Conservation (phyloP, 2,113 vertebrate genomes). For the Typhlomys cinereus region DNA sequence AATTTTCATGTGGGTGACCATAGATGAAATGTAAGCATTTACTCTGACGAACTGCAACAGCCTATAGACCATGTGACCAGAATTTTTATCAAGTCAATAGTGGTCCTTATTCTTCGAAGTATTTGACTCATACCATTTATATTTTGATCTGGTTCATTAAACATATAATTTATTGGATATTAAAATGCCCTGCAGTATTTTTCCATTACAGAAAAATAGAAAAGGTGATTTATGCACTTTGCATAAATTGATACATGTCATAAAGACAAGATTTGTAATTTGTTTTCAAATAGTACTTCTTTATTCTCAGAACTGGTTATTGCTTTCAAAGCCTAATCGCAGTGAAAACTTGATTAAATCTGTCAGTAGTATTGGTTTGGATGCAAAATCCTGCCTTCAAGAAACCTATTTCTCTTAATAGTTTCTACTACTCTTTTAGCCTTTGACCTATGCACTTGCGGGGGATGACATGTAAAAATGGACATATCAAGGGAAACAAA, state of each 20-base stretch:
- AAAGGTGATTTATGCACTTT: slow-evolving; percentile 66
- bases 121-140: slow-evolving; percentile 66
- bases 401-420: slow-evolving; percentile 40
- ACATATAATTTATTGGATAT: slow-evolving; percentile 76
- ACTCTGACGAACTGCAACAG: slow-evolving; percentile 38
- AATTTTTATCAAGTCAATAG: slow-evolving; percentile 63
- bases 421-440: slow-evolving; percentile 24
- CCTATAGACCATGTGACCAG: slow-evolving; percentile 55
- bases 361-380: slow-evolving; percentile 44
- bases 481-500: slow-evolving; percentile 51
- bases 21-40: slow-evolving; percentile 69
- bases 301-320: slow-evolving; percentile 51
- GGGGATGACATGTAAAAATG: slow-evolving; percentile 55
- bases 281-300: slow-evolving; percentile 68
- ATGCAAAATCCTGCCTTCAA: slow-evolving; percentile 39
- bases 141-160: slow-evolving; percentile 76
- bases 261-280: slow-evolving; percentile 71
- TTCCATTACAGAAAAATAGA: slow-evolving; percentile 67
- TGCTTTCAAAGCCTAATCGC: slow-evolving; percentile 64
- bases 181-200: slow-evolving; percentile 72
- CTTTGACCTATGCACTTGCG: slow-evolving; percentile 1
- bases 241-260: slow-evolving; percentile 74
- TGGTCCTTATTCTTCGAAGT: slow-evolving; percentile 44
- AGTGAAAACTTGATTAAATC: slow-evolving; percentile 64
- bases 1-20: slow-evolving; percentile 59